These are phyloP conservation scores for Clitarchus hookeri DNA, from an alignment of 2,888 invertebrate species.

Conservation along the genomic window DNA sequence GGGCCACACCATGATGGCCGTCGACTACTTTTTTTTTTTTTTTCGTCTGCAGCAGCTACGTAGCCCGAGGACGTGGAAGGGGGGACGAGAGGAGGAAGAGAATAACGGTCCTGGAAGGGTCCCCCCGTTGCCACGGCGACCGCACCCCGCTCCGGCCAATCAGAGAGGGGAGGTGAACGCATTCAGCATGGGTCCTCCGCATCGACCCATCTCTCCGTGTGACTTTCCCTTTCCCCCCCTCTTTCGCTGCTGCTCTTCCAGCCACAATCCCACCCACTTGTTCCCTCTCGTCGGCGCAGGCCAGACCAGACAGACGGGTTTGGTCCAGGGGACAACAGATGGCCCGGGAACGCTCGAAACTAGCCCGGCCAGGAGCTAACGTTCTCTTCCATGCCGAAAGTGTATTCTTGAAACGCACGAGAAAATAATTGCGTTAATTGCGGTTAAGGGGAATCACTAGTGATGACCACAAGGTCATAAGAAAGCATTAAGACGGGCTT, in stretches of 20 bases:
- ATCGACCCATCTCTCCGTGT: not conserved
- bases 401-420: too few relatives aligned
- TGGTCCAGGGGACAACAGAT: not conserved
- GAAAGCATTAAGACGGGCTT: too few relatives aligned
- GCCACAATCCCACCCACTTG: not conserved
- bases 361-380: too few relatives aligned
- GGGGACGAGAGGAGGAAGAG: too few relatives aligned
- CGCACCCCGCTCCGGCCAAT: not conserved
- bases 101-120: not conserved
- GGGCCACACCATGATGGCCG: not conserved
- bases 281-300: not conserved
- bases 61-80: too few relatives aligned
- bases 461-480: too few relatives aligned
- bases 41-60: too few relatives aligned
- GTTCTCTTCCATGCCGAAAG: too few relatives aligned
- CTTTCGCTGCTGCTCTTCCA: not conserved
- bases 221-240: not conserved
- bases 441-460: too few relatives aligned
- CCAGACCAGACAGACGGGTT: not conserved
- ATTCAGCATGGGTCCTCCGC: not conserved
- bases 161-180: not conserved
- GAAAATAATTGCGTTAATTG: too few relatives aligned
- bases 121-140: not conserved
- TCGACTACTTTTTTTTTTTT: not conserved
- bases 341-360: too few relatives aligned